Percentiles rank a stretch among this genome's conserved stretches.
phyloP scores from a whole-genome alignment of 2,113 vertebrate species.

The Telmatochromis sp. region DNA sequence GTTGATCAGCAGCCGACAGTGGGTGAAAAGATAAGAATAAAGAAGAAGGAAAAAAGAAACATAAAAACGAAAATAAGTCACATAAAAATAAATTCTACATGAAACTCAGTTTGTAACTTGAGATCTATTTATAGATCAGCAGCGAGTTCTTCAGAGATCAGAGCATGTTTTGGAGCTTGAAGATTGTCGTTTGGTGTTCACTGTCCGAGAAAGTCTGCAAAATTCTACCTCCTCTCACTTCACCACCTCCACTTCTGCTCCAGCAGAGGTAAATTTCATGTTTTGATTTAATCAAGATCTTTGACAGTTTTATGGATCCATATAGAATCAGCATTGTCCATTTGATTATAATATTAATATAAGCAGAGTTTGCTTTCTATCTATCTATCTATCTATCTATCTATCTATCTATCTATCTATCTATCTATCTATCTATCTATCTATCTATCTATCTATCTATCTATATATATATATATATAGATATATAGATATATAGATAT shows the following conservation, averaged over 20 bases:
- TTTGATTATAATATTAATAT: accelerated
- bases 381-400: neutral
- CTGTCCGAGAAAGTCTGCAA: neutral
- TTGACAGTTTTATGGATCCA: neutral
- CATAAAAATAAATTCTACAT: neutral
- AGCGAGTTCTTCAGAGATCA: neutral
- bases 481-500: too few species aligned
- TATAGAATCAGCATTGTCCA: neutral
- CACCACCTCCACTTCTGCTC: neutral
- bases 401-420: too few species aligned
- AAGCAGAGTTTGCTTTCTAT: accelerated
- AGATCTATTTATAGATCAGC: neutral
- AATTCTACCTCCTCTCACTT: neutral
- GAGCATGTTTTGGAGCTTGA: neutral
- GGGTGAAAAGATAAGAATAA: neutral
- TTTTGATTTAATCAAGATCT: neutral
- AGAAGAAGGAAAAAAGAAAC: neutral
- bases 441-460: too few species aligned
- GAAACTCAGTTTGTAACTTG: neutral
- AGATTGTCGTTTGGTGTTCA: neutral
- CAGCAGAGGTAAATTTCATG: neutral
- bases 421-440: accelerated
- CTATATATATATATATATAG: too few species aligned
- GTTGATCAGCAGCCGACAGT: neutral
- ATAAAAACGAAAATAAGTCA: neutral